phyloP scores from a whole-genome alignment of 2,888 invertebrate genomes.

The Diplazon laetatorius region DNA sequence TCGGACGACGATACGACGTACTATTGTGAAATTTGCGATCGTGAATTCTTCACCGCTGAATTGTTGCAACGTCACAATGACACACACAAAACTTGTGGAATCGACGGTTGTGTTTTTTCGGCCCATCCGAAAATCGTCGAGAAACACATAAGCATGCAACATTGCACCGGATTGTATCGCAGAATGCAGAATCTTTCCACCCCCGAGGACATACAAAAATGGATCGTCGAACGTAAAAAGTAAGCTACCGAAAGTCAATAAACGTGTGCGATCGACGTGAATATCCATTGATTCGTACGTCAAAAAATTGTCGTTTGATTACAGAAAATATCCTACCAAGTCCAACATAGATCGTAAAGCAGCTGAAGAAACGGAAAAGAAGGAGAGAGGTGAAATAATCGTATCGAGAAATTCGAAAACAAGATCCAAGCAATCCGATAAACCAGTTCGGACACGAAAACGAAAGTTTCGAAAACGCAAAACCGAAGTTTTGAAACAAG shows the following conservation, averaged over 20 bases:
- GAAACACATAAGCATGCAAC: conserved; percentile 92
- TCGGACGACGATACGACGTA: conserved; percentile 76
- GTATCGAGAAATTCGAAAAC: conserved; percentile 78
- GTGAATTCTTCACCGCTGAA: conserved; percentile 86
- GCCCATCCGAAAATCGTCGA: conserved; percentile 91
- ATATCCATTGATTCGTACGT: too few relatives aligned
- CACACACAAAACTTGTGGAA: conserved; percentile 91
- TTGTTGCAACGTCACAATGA: conserved; percentile 87
- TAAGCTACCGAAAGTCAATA: too few relatives aligned
- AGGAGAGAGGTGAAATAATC: conserved; percentile 90
- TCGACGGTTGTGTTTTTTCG: conserved; percentile 91
- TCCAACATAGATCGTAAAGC: conserved; percentile 87
- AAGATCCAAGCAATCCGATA: conserved; percentile 41
- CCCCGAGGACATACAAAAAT: conserved; percentile 92
- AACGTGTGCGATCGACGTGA: too few relatives aligned
- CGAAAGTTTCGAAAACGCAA: conserved; percentile 61
- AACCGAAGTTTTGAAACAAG: conserved; percentile 46
- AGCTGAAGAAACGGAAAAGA: conserved; percentile 86
- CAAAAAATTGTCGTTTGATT: too few relatives aligned
- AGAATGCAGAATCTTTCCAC: conserved; percentile 89
- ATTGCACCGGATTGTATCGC: conserved; percentile 91
- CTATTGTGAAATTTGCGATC: conserved; percentile 92
- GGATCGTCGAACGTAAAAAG: conserved; percentile 92
- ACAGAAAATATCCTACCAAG: conserved; percentile 89
- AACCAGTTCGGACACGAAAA: conserved; percentile 62